These are phyloP conservation scores for Lagopus muta DNA, from an alignment of 2,113 vertebrate genomes.

Conservation along the genomic window DNA sequence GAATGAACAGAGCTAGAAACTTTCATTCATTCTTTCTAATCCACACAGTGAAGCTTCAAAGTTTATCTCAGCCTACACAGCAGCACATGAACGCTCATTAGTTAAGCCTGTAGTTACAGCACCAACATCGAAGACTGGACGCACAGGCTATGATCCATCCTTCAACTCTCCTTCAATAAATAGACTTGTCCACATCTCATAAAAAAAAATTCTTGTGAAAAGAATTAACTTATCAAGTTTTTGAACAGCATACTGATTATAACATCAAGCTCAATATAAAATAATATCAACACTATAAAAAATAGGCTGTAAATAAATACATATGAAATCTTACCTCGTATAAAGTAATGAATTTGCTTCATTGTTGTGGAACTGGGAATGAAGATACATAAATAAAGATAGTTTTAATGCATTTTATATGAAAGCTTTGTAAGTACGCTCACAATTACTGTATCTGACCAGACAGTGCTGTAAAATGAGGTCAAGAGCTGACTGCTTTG, in stretches of 20 bases:
- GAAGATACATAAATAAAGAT: not conserved
- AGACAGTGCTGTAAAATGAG: not conserved
- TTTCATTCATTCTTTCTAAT: not conserved
- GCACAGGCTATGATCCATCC: rapidly evolving
- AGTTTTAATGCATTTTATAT: not conserved
- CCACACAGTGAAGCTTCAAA: not conserved
- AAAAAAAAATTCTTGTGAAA: not conserved
- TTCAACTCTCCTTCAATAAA: not conserved
- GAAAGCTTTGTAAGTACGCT: not conserved
- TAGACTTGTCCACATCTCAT: rapidly evolving
- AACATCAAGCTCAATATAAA: not conserved
- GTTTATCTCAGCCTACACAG: not conserved
- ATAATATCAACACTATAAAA: not conserved
- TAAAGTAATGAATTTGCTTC: not conserved
- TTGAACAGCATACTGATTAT: not conserved
- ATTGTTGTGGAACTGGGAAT: not conserved
- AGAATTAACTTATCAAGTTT: not conserved
- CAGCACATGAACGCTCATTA: rapidly evolving
- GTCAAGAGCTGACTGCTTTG: not conserved
- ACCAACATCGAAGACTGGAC: rapidly evolving
- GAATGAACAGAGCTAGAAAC: not conserved
- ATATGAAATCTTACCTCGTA: not conserved
- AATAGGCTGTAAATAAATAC: not conserved
- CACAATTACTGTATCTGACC: not conserved
- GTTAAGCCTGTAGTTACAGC: not conserved